Conservation (phyloP, 2,113 vertebrate genomes). For the Mobula hypostoma region DNA sequence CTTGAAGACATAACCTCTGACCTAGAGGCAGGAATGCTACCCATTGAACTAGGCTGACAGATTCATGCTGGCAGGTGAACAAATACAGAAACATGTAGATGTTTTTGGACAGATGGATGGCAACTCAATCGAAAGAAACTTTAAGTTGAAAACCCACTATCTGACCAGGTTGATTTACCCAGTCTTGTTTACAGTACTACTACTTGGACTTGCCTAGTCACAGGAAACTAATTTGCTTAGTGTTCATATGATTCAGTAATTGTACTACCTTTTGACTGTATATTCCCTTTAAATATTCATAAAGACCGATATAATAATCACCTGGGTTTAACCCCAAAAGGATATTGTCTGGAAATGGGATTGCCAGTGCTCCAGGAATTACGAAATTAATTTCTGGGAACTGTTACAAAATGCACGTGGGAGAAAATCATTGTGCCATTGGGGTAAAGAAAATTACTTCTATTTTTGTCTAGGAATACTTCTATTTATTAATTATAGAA, state of each 20-base stretch:
- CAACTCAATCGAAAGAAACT: not conserved
- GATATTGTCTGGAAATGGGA: not conserved
- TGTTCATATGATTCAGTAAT: not conserved
- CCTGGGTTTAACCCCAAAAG: not conserved
- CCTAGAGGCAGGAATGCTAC: no score
- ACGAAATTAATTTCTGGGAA: not conserved
- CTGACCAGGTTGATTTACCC: not conserved
- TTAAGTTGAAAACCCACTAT: not conserved
- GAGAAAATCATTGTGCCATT: not conserved
- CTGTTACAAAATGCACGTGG: not conserved
- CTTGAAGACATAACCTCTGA: no score
- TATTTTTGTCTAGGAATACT: not conserved
- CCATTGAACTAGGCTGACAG: no score
- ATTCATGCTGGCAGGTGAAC: not conserved
- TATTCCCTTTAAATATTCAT: not conserved
- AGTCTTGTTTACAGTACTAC: no score
- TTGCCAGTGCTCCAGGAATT: not conserved
- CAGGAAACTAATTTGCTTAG: not conserved
- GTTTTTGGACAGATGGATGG: not conserved
- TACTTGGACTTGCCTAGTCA: not conserved
- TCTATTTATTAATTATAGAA: not conserved
- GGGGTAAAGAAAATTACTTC: not conserved
- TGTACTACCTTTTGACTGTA: not conserved
- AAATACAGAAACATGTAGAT: not conserved
- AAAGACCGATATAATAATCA: not conserved